Base-by-base conservation (phyloP, 1,140 invertebrate species). In the Meloidogyne exigua region DNA sequence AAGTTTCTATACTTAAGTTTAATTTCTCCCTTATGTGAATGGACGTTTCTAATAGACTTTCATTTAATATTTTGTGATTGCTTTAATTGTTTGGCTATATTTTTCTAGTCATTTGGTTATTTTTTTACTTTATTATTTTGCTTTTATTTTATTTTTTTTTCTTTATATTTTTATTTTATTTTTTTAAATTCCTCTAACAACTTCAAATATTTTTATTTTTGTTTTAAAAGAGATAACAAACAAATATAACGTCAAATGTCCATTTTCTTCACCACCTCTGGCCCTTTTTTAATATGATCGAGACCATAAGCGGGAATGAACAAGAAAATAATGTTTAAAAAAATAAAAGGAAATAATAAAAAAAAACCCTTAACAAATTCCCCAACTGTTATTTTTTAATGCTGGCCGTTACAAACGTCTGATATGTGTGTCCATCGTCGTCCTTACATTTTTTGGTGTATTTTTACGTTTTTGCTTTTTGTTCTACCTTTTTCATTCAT, bases 381-480 rank as follows among this genome's bases (percentile, higher is more conserved):
- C 5, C 18, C 18, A 57, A 57, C 49, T 57, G 49, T n/a, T 57
- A n/a, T 57, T 57, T n/a, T n/a, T n/a, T n/a, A n/a, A 57, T 49
- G 18, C 44, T 18, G 44, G 18, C 44, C 44, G 18, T 18, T 49
- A 49, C 44, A n/a, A 57, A 57, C 18, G 49, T 57, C n/a, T 57
- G 28, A 12, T 57, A n/a, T 57, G 49, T 57, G 49, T 57, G 49
- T 57, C 49, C 49, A 57, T 57, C 49, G 49, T 10, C 49, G 49
- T 10, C 49, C 49, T 2, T n/a, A n/a, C 18, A 57, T 57, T 57
- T n/a, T n/a, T 57, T 57, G 49, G n/a, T 39, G 49, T n/a, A 57
- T 57, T 57, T 57, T 57, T 57, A 57, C 49, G 49, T 57, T 57
- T 57, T 57, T 57, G 49, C 49, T 57, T 57, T 57, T 57, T n/a